Evolutionary conservation across 2,113 vertebrate species (phyloP).

Genomic region (Dicrurus megarhynchus): DNA sequence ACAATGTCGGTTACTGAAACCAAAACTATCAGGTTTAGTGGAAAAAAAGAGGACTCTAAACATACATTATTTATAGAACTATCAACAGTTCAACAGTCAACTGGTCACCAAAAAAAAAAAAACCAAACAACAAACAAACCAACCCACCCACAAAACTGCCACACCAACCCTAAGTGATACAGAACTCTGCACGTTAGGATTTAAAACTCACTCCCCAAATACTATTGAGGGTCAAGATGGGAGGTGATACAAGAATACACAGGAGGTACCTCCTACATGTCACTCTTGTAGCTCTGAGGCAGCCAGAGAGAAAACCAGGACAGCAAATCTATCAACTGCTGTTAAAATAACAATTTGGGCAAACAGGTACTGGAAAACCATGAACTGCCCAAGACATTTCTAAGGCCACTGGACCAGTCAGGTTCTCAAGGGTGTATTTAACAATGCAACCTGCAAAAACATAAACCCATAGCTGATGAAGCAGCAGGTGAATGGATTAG

Average conservation of each 20-base stretch:
- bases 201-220: not conserved
- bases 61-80: not conserved
- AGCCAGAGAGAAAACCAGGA: not conserved
- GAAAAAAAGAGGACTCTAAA: not conserved
- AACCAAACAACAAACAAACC: not conserved
- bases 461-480: not conserved
- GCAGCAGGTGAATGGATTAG: not conserved
- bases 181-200: not conserved
- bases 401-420: not conserved
- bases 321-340: not conserved
- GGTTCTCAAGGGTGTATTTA: not conserved
- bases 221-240: not conserved
- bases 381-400: not conserved
- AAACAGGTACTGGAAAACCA: not conserved
- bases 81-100: not conserved
- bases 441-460: not conserved
- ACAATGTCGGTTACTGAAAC: not conserved
- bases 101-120: not conserved
- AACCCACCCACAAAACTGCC: not conserved
- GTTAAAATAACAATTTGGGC: not conserved
- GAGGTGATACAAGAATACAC: accelerated
- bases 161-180: not conserved
- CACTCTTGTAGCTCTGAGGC: not conserved
- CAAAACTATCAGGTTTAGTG: not conserved
- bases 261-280: not conserved